These are phyloP conservation scores for Opisthocomus hoazin DNA, from an alignment of 2,113 vertebrate genomes.

Conservation along the genomic window DNA sequence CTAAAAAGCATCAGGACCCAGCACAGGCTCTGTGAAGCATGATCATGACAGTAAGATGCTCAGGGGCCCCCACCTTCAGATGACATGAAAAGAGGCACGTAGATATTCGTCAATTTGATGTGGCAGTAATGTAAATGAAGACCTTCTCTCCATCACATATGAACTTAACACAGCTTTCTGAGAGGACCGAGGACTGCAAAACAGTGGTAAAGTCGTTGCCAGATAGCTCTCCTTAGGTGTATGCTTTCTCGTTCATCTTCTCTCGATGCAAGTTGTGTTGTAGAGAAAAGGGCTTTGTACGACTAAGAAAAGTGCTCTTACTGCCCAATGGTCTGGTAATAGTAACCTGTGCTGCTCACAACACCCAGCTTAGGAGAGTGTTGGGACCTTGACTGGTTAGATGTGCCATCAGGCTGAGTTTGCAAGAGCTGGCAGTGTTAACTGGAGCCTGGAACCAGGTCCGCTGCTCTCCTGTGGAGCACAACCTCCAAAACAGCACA, in stretches of 20 bases:
- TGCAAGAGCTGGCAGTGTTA: neutral
- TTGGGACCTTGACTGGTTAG: accelerated
- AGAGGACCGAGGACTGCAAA: neutral
- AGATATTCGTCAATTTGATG: neutral
- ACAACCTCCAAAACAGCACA: neutral
- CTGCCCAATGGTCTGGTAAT: neutral
- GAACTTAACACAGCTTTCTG: neutral
- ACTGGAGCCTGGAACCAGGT: neutral
- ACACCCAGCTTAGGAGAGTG: neutral
- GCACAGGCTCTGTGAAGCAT: neutral
- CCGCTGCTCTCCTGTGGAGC: neutral
- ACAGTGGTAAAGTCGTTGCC: neutral
- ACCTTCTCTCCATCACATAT: neutral
- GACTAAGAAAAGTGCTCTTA: neutral
- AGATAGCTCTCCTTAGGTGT: neutral
- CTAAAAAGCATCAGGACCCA: neutral
- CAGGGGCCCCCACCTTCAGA: accelerated
- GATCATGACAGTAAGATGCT: neutral
- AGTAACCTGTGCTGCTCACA: neutral
- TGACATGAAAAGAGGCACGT: neutral
- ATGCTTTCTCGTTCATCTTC: neutral
- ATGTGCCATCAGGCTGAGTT: neutral
- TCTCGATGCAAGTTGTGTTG: neutral
- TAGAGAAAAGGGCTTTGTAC: neutral
- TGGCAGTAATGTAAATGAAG: neutral